A percentile compares a stretch with the other conserved stretches of the same genome.
Evolutionary conservation across 1,140 invertebrate species (phyloP).

Genomic region (Bilobella aurantiaca): DNA sequence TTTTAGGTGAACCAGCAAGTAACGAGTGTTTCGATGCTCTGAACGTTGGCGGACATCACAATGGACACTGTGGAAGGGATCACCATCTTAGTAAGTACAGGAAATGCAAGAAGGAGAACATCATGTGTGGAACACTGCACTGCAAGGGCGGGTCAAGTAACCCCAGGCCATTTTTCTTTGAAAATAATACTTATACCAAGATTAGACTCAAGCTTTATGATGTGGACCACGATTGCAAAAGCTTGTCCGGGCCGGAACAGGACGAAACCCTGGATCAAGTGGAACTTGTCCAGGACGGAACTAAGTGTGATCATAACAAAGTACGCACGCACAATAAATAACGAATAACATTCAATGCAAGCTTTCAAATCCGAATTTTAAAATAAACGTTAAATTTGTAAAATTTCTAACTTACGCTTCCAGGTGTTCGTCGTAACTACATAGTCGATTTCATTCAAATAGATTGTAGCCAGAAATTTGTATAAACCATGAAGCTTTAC

Average conservation of each 20-base stretch:
- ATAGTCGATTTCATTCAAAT: too few relatives aligned
- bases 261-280: slow-evolving; percentile 54
- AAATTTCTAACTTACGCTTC: slow-evolving; percentile 4
- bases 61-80: slow-evolving; percentile 83
- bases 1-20: slow-evolving; percentile 42
- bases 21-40: slow-evolving; percentile 82
- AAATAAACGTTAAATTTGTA: too few relatives aligned
- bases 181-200: slow-evolving; percentile 67
- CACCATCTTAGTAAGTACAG: slow-evolving; percentile 61
- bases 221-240: slow-evolving; percentile 84
- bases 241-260: slow-evolving; percentile 48
- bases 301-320: slow-evolving; percentile 78
- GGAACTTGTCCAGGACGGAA: slow-evolving; percentile 76
- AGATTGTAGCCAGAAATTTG: background rate
- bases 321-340: too few relatives aligned
- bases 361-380: too few relatives aligned
- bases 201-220: slow-evolving; percentile 78
- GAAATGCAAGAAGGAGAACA: slow-evolving; percentile 78
- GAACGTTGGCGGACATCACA: slow-evolving; percentile 84
- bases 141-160: slow-evolving; percentile 72
- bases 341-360: too few relatives aligned
- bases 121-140: slow-evolving; percentile 37
- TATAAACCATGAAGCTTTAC: too few relatives aligned
- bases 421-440: background rate
- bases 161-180: slow-evolving; percentile 57